Evolutionary conservation across 2,797 vertebrate genomes (phyloP).

Genomic region (Staurois parvus): DNA sequence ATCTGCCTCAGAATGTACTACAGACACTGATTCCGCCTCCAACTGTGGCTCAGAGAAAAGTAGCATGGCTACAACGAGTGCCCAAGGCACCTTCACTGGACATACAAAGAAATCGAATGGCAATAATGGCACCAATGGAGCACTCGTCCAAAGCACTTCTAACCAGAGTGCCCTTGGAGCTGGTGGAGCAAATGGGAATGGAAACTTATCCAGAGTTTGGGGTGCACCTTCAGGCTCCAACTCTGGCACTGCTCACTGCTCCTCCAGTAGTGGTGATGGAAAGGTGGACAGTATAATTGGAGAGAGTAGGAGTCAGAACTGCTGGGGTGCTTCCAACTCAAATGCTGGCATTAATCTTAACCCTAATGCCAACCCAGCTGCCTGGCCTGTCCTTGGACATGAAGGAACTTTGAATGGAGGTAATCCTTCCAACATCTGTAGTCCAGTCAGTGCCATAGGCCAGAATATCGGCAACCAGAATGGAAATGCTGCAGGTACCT

Average conservation of each 20-base stretch:
- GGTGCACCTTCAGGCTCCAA: constrained; percentile 84
- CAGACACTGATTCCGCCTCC: constrained; percentile 86
- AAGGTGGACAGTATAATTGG: constrained; percentile 88
- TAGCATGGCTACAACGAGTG: constrained; percentile 92
- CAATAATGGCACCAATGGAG: constrained; percentile 82
- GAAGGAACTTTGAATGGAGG: constrained; percentile 82
- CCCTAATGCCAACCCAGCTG: constrained; percentile 88
- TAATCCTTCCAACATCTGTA: constrained; percentile 84
- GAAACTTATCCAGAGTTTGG: constrained; percentile 86
- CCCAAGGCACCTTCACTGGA: constrained; percentile 86
- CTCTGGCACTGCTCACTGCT: constrained; percentile 80
- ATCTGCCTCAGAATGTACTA: constrained; percentile 89
- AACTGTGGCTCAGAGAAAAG: constrained; percentile 84
- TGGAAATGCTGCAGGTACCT: constrained; percentile 79
- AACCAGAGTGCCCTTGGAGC: constrained; percentile 81
- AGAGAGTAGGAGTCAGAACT: constrained; percentile 88
- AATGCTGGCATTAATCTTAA: constrained; percentile 85
- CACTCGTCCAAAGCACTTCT: constrained; percentile 81
- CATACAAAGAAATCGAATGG: constrained; percentile 90
- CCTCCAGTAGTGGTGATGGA: constrained; percentile 79
- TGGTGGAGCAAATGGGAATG: constrained; percentile 73
- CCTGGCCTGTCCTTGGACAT: constrained; percentile 89
- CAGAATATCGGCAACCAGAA: constrained; percentile 81
- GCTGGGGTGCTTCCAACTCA: constrained; percentile 86
- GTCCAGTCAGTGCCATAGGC: constrained; percentile 84